phyloP scores from a whole-genome alignment of 2,797 vertebrate species.

The Tragopan temminckii region DNA sequence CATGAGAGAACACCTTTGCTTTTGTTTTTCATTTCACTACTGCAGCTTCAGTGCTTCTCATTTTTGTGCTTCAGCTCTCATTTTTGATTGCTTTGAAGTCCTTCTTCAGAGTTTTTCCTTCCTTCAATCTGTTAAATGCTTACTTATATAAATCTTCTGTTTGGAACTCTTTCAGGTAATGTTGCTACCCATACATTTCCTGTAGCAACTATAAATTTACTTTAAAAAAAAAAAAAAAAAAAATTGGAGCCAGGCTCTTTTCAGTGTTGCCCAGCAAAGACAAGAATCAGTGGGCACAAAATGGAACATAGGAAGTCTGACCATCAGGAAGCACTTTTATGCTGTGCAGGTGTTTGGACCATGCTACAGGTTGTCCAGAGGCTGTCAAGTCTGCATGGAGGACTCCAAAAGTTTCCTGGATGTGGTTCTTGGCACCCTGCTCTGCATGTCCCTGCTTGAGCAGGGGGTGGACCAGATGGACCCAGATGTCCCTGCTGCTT shows the following conservation, averaged over 20 bases:
- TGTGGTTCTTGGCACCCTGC: neutral
- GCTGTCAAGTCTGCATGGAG: neutral
- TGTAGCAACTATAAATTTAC: neutral
- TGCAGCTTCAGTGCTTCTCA: neutral
- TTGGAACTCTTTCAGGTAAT: neutral
- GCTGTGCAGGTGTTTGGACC: neutral
- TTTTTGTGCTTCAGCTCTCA: neutral
- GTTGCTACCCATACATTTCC: neutral
- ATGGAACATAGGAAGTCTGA: neutral
- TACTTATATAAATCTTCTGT: rapidly evolving
- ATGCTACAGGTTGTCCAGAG: neutral
- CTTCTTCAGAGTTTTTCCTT: neutral
- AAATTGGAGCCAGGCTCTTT: neutral
- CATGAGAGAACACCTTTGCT: rapidly evolving
- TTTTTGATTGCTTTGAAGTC: neutral
- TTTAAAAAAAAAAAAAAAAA: neutral
- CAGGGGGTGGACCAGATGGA: neutral
- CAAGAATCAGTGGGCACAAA: neutral
- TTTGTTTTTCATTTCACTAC: neutral
- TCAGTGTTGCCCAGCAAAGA: neutral
- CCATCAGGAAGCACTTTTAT: neutral
- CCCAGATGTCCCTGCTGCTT: neutral
- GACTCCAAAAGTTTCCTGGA: neutral
- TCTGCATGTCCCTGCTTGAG: neutral
- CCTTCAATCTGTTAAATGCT: neutral